Percentiles rank a stretch among this genome's conserved stretches.
Conservation (phyloP, 2,888 invertebrate genomes). For the Drepana falcataria region DNA sequence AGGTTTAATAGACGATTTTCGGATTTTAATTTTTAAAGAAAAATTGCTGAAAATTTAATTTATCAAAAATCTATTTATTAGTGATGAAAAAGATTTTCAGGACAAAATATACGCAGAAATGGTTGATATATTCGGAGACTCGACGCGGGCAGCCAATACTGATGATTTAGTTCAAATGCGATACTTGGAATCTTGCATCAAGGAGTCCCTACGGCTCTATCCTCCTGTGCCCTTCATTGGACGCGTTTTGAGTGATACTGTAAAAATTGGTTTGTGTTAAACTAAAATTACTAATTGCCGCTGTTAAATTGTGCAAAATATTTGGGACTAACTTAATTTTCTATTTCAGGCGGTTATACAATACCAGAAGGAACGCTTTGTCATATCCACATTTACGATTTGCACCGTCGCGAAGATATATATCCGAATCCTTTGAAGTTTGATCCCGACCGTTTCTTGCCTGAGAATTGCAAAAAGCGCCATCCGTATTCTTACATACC, state of each 20-base stretch:
- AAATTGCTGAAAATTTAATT: no score
- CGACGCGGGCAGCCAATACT: conserved; percentile 78
- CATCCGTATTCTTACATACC: conserved; percentile 83
- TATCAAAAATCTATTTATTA: no score
- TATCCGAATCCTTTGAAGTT: conserved; percentile 83
- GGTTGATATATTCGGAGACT: conserved; percentile 80
- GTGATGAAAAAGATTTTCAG: conserved; percentile 44
- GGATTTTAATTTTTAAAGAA: no score
- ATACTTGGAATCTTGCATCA: conserved; percentile 82
- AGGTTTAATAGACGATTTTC: no score
- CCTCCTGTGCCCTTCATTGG: conserved; percentile 82
- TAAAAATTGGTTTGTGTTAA: conserved; percentile 20
- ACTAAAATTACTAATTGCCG: no score
- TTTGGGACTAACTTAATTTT: no score
- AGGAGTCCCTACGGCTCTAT: conserved; percentile 80
- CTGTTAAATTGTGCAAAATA: no score
- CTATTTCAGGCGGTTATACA: conserved; percentile 53
- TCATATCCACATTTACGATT: conserved; percentile 79
- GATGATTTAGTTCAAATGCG: conserved; percentile 77
- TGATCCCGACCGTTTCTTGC: conserved; percentile 84
- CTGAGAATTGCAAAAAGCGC: conserved; percentile 71
- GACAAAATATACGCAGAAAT: conserved; percentile 79
- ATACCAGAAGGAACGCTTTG: conserved; percentile 73
- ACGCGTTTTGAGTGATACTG: conserved; percentile 71
- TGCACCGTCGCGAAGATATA: conserved; percentile 81